Evolutionary conservation across 2,113 vertebrate genomes (phyloP), one percentile per base, ranked within the genome.

Genomic region (Nymphicus hollandicus): DNA sequence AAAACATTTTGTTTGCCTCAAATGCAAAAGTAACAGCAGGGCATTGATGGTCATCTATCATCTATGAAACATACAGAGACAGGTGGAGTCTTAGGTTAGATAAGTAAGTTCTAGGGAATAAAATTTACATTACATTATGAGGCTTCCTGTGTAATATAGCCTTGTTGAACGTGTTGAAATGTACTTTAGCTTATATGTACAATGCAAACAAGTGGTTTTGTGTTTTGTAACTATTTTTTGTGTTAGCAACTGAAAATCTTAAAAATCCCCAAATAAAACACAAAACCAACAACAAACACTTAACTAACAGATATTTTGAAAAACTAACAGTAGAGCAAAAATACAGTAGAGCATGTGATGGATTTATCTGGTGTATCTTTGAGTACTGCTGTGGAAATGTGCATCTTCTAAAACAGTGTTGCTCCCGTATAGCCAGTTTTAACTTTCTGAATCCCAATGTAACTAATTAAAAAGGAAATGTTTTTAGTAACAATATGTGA

Each of bases 381-480:
- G 69, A 58, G 43, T 86, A 49, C 58, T 79, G 49, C 29, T 76
- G 0, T 56, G 61, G 77, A 81, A 89, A 35, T 39, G 9, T 52
- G 11, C 33, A 29, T 12, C 41, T 72, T 92, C 63, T 79, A 33
- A 55, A 89, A 28, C 70, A 53, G 41, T 43, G 39, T 50, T 27
- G 23, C 25, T 96, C 11, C 47, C 43, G 17, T 47, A 8, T 31
- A 61, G 61, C 20, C 5, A 31, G 39, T 82, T 94, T 85, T 77
- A 71, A 83, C 85, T 91, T 95, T 58, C 82, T 85, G 89, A 77
- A 95, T 91, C 89, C 58, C 66, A 73, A 2, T 61, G 58, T 95
- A 91, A 88, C 58, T 86, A 96, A 96, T 97, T 95, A 95, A 91
- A 91, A 76, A 89, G 70, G 84, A 92, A 88, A 58, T 89, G 49